Percentiles rank a stretch among this genome's conserved stretches.
These are phyloP conservation scores for Sebastes hubbsi DNA, from an alignment of 2,797 vertebrate species.

Conservation along the genomic window DNA sequence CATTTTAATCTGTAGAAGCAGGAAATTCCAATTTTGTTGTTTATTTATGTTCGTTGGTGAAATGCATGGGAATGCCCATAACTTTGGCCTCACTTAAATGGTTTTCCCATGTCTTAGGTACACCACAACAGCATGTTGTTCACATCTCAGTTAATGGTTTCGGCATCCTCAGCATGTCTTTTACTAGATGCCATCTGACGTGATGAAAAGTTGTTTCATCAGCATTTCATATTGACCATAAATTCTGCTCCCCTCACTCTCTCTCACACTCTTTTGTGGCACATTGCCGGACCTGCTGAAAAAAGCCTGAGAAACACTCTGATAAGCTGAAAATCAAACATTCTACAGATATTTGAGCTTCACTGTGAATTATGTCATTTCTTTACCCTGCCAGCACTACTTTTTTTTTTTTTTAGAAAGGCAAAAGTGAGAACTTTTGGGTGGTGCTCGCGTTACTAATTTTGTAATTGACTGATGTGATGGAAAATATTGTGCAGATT, in stretches of 20 bases:
- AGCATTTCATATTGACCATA: conserved; percentile 24
- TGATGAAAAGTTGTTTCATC: conserved; percentile 66
- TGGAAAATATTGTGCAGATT: background rate
- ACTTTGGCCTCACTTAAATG: background rate
- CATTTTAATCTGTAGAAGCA: conserved; percentile 46
- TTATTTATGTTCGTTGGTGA: conserved; percentile 1
- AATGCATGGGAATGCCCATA: conserved; percentile 28
- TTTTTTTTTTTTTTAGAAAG: background rate
- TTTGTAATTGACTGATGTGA: background rate
- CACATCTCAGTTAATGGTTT: conserved; percentile 38
- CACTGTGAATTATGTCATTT: background rate
- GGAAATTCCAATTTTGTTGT: conserved; percentile 22
- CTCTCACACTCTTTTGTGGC: conserved; percentile 40
- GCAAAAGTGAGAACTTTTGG: background rate
- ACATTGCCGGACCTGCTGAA: conserved; percentile 39
- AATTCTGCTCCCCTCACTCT: conserved; percentile 24
- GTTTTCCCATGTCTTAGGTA: conserved; percentile 44
- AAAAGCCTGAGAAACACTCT: conserved; percentile 74
- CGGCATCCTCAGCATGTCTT: conserved; percentile 40
- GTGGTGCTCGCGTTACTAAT: background rate
- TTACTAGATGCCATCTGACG: conserved; percentile 21
- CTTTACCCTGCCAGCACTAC: background rate
- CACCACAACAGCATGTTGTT: conserved; percentile 30
- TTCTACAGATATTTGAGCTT: conserved; percentile 32
- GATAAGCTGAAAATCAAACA: conserved; percentile 61